Evolutionary conservation across 2,888 invertebrate species (phyloP).

Genomic region (Hirudinaria manillensis): DNA sequence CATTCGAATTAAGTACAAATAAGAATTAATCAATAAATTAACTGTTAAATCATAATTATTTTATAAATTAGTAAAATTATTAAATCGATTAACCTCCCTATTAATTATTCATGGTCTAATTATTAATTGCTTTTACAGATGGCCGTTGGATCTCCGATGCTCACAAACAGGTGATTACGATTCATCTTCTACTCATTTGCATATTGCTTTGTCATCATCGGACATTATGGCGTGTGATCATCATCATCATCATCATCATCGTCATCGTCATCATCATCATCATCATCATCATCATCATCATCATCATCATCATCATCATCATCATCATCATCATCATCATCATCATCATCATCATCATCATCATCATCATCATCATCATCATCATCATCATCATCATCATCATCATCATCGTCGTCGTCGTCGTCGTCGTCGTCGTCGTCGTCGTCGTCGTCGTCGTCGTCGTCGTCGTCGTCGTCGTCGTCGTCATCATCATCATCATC

Average conservation of each 20-base stretch:
- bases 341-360: conserved; percentile 32
- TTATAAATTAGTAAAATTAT: too few species aligned
- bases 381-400: conserved; percentile 31
- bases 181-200: not conserved
- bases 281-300: conserved; percentile 11
- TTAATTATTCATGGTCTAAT: too few species aligned
- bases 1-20: too few species aligned
- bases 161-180: not conserved
- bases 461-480: conserved; percentile 27
- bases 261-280: not conserved
- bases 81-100: too few species aligned
- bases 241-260: conserved; percentile 9
- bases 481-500: conserved; percentile 29
- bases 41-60: too few species aligned
- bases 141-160: not conserved
- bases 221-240: too few species aligned
- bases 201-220: not conserved
- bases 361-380: conserved; percentile 32
- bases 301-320: conserved; percentile 30
- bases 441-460: conserved; percentile 27
- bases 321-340: conserved; percentile 32
- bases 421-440: conserved; percentile 29
- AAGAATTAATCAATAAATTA: too few species aligned
- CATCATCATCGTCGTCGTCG: conserved; percentile 28
- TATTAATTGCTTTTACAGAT: not conserved